phyloP scores from a whole-genome alignment of 2,888 invertebrate genomes.

The Macaria notata region DNA sequence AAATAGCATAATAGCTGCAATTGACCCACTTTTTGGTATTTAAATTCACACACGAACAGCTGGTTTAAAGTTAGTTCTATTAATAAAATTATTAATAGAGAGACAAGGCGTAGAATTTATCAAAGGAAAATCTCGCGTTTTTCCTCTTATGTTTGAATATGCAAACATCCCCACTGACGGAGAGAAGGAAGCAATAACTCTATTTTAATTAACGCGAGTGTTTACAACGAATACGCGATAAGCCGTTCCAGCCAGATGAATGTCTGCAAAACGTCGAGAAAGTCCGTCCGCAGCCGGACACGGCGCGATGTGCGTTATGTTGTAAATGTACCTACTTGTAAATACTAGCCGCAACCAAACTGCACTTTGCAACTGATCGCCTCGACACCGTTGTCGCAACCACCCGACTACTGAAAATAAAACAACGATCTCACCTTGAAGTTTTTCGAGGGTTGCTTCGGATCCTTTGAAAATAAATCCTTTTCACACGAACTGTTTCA shows the following conservation, averaged over 20 bases:
- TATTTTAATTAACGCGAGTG: constrained; percentile 5
- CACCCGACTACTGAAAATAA: constrained; percentile 30
- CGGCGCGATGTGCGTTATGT: constrained; percentile 43
- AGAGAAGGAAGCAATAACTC: constrained; percentile 13
- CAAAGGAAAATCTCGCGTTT: too few relatives aligned
- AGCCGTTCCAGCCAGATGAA: constrained; percentile 37
- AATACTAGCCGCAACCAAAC: constrained; percentile 64
- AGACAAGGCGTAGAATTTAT: too few relatives aligned
- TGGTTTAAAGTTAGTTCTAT: not conserved
- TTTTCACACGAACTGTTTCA: constrained; percentile 42
- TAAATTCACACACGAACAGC: not conserved
- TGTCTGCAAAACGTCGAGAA: constrained; percentile 54
- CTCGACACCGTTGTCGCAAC: constrained; percentile 45
- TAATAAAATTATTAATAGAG: not conserved
- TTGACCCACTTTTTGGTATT: constrained; percentile 5
- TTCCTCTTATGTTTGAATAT: too few relatives aligned
- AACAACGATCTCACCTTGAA: constrained; percentile 59
- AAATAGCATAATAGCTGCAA: constrained; percentile 3
- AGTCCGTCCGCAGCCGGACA: constrained; percentile 55
- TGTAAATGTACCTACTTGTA: constrained; percentile 49
- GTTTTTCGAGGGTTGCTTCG: constrained; percentile 52
- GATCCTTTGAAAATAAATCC: constrained; percentile 55
- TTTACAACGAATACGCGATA: constrained; percentile 6
- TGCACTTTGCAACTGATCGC: constrained; percentile 60
- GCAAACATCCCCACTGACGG: too few relatives aligned